phyloP scores from a whole-genome alignment of 2,113 vertebrate genomes.

The Chaetorhynchus papuensis region DNA sequence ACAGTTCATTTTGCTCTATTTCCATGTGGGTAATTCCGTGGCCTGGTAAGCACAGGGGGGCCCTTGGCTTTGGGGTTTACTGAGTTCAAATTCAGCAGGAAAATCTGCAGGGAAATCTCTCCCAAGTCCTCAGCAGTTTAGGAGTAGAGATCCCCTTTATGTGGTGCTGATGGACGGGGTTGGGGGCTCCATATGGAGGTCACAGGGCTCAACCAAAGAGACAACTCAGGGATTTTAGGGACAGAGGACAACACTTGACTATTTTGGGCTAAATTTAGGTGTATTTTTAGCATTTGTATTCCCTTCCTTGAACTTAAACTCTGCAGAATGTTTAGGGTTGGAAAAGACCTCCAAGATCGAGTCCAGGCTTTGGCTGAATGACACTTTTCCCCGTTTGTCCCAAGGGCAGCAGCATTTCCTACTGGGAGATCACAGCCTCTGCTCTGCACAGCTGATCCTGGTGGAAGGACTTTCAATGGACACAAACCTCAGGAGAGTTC shows the following conservation, averaged over 20 bases:
- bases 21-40: fast-evolving
- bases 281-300: not conserved
- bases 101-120: not conserved
- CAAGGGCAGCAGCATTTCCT: fast-evolving
- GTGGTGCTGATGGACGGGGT: not conserved
- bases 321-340: not conserved
- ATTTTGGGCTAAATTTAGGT: not conserved
- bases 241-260: fast-evolving
- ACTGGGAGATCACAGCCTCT: fast-evolving
- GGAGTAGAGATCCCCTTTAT: fast-evolving
- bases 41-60: fast-evolving
- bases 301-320: not conserved
- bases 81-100: not conserved
- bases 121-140: not conserved
- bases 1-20: not conserved
- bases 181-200: fast-evolving
- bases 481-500: not conserved
- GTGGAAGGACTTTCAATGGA: fast-evolving
- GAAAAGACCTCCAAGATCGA: not conserved
- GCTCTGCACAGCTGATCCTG: not conserved
- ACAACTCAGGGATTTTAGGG: fast-evolving
- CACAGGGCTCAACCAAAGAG: not conserved
- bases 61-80: not conserved
- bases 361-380: not conserved
- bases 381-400: fast-evolving